Evolutionary conservation across 2,113 vertebrate genomes (phyloP), one percentile per base, ranked within the genome.

Genomic region (Numida meleagris): DNA sequence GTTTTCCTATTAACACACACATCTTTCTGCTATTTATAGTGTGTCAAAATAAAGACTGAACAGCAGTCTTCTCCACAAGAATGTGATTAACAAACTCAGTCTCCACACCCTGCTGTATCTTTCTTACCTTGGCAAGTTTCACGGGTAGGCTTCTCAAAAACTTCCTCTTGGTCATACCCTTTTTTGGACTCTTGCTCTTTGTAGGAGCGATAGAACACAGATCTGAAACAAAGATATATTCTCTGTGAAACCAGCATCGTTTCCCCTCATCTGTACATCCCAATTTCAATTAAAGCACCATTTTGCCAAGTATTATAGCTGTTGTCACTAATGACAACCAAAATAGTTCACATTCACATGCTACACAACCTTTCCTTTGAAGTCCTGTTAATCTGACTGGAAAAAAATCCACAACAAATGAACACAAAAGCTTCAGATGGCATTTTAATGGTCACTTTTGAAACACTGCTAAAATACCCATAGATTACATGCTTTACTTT

Each of bases 151-250:
- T 99, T 99, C 96, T 99, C 99, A 96, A 99, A 99, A 92, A 99
- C 98, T 96, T 99, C 99, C 96, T 99, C 99, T 96, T 99, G 99
- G 68, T 99, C 99, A 62, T 99, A 99, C 12, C 99, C 99, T 94
- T 99, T 99, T 94, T 99, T 99, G 9, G 99, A 99, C 92, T 99
- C 99, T 91, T 99, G 99, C 89, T 99, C 99, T 98, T 99, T 99
- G 96, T 99, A 99, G 2, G 99, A 99, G 27, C 99, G 99, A 89
- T 99, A 99, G 95, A 99, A 99, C 36, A 99, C 99, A 50, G 99
- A 99, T 94, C 99, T 99, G 97, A 86, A 96, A 97, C 6, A 58
- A 82, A 87, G 57, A 96, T 96, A 6, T 50, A 80, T 71, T 77
- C 31, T 83, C 29, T 70, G 76, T 86, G 61, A 82, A 58, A 55